Conservation (phyloP, 2,888 invertebrate genomes). For the Rhynchonema sp. region DNA sequence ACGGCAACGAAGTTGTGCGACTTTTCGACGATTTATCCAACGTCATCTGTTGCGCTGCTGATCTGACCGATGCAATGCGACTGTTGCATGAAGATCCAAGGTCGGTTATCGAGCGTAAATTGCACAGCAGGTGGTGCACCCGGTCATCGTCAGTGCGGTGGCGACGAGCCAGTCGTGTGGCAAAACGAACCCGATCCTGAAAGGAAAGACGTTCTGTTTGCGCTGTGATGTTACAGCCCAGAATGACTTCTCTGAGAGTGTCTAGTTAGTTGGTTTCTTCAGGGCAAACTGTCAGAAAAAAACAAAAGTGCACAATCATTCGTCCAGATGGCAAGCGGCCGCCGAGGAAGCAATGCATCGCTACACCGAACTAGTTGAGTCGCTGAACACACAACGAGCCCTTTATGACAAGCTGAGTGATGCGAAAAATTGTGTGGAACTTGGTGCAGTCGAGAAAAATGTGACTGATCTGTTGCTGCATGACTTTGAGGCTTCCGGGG, state of each 20-base stretch:
- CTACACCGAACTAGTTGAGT: conserved; percentile 78
- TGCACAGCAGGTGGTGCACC: no score
- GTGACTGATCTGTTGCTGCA: conserved; percentile 72
- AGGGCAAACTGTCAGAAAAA: neutral
- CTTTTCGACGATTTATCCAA: conserved; percentile 91
- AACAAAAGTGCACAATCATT: no score
- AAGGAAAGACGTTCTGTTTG: no score
- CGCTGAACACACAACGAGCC: neutral
- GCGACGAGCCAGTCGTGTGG: no score
- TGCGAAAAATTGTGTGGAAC: neutral
- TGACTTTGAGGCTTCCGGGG: conserved; percentile 93
- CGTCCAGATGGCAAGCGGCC: conserved; percentile 35
- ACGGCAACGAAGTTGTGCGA: no score
- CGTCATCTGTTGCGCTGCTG: conserved; percentile 79
- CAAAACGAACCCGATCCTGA: no score
- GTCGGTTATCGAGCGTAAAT: no score
- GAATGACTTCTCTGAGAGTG: no score
- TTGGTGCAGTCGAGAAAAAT: conserved; percentile 51
- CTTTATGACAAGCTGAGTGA: conserved; percentile 1
- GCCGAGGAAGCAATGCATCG: conserved; percentile 74
- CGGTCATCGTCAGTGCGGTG: no score
- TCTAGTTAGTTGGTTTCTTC: no score
- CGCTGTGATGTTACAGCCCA: no score
- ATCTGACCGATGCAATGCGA: conserved; percentile 83
- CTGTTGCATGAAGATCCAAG: conserved; percentile 60